Conservation (phyloP, 92 coral and sea anemone species). For the Epizoanthus fatuus region DNA sequence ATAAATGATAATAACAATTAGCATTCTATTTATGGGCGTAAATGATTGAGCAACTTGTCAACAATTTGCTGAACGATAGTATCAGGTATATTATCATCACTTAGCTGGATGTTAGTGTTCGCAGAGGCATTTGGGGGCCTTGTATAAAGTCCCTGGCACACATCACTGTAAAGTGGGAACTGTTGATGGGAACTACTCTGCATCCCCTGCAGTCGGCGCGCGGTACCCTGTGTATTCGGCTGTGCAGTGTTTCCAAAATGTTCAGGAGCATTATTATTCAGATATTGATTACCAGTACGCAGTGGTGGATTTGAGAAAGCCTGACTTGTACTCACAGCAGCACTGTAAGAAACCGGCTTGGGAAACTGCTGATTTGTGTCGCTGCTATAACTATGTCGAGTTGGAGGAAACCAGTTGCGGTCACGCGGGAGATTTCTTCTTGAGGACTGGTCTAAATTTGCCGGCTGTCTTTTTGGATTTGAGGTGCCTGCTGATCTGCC, state of each 20-base stretch:
- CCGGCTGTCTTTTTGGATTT: background rate
- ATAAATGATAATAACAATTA: background rate
- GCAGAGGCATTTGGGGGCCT: conserved; percentile 5
- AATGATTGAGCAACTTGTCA: conserved; percentile 6
- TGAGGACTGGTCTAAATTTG: background rate
- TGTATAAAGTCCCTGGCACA: conserved; percentile 9
- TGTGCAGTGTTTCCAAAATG: background rate
- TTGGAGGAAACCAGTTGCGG: background rate
- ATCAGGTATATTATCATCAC: conserved; percentile 3
- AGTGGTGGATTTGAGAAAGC: background rate
- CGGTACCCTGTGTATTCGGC: background rate
- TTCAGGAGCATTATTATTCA: conserved; percentile 8
- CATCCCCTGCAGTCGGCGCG: background rate
- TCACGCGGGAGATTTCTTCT: background rate
- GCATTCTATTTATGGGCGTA: background rate
- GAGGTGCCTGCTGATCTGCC: too few relatives aligned
- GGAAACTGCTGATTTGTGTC: conserved; percentile 4
- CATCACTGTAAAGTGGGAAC: conserved; percentile 4
- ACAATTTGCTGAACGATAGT: conserved; percentile 13
- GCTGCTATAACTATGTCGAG: background rate
- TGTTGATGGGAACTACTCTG: background rate
- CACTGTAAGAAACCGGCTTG: background rate
- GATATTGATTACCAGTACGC: background rate
- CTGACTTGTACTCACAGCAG: background rate
- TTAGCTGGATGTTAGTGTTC: conserved; percentile 9